Conservation (phyloP, 2,113 vertebrate species). For the Pterocles gutturalis region DNA sequence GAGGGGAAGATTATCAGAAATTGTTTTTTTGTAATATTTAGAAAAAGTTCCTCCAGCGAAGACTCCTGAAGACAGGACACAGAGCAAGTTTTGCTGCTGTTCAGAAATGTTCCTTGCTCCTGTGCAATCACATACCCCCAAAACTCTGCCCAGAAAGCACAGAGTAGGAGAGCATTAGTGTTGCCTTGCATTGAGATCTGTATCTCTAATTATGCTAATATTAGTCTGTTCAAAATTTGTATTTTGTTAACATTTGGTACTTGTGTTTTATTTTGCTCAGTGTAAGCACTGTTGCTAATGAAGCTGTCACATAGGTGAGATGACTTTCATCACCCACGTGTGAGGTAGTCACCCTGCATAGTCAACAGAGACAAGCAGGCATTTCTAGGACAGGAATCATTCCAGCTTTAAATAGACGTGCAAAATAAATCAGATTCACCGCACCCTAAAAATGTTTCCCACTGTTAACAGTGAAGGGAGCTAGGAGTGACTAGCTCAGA, state of each 20-base stretch:
- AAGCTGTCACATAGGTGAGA: background rate
- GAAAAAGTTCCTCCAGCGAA: background rate
- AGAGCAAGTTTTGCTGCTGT: background rate
- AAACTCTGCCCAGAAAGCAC: background rate
- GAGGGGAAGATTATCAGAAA: background rate
- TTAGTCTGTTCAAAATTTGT: background rate
- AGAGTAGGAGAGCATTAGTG: background rate
- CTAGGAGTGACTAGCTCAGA: background rate
- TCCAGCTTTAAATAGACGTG: constrained; percentile 4
- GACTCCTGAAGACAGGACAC: background rate
- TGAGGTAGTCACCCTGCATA: background rate
- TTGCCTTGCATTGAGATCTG: background rate
- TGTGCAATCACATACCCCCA: background rate
- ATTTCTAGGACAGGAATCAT: constrained; percentile 40
- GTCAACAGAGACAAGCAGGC: background rate
- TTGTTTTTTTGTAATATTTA: background rate
- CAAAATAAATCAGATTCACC: constrained; percentile 17
- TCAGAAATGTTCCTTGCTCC: background rate
- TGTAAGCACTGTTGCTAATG: background rate
- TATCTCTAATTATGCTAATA: background rate
- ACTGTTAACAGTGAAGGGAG: background rate
- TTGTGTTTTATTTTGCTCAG: background rate
- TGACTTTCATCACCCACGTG: background rate
- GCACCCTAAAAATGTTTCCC: background rate
- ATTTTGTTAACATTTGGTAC: background rate